Evolutionary conservation across 2,797 vertebrate species (phyloP).

Genomic region (Lateolabrax maculatus): DNA sequence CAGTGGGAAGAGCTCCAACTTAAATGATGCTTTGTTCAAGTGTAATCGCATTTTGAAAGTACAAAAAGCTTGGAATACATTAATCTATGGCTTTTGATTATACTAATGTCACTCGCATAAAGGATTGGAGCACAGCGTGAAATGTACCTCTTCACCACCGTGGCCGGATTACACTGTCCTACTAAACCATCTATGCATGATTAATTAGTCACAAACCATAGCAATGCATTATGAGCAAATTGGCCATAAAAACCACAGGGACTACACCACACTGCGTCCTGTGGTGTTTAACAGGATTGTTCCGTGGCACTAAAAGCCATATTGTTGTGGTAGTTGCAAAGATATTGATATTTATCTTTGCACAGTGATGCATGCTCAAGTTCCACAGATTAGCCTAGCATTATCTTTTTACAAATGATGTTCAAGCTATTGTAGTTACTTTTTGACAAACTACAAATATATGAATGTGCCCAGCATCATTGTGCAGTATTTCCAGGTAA

Average conservation of each 20-base stretch:
- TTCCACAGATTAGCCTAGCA: background rate
- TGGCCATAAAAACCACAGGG: slow-evolving; percentile 50
- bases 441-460: background rate
- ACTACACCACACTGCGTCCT: slow-evolving; percentile 5
- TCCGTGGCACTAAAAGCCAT: slow-evolving; percentile 11
- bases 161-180: slow-evolving; percentile 73
- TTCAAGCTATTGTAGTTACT: background rate
- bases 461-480: background rate
- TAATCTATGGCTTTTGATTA: slow-evolving; percentile 62
- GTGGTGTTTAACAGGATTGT: slow-evolving; percentile 23
- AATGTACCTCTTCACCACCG: slow-evolving; percentile 73
- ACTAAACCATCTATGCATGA: slow-evolving; percentile 74
- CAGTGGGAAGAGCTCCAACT: slow-evolving; percentile 59
- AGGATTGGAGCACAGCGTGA: slow-evolving; percentile 74
- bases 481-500: background rate
- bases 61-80: slow-evolving; percentile 71
- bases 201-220: slow-evolving; percentile 75
- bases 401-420: background rate
- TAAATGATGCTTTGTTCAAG: slow-evolving; percentile 69
- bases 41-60: slow-evolving; percentile 66
- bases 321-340: slow-evolving; percentile 4
- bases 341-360: background rate
- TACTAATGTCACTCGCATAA: slow-evolving; percentile 54
- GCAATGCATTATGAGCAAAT: slow-evolving; percentile 57
- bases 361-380: background rate